These are phyloP conservation scores for Sarcophilus harrisii DNA, from an alignment of 2,797 vertebrate species.

Conservation along the genomic window DNA sequence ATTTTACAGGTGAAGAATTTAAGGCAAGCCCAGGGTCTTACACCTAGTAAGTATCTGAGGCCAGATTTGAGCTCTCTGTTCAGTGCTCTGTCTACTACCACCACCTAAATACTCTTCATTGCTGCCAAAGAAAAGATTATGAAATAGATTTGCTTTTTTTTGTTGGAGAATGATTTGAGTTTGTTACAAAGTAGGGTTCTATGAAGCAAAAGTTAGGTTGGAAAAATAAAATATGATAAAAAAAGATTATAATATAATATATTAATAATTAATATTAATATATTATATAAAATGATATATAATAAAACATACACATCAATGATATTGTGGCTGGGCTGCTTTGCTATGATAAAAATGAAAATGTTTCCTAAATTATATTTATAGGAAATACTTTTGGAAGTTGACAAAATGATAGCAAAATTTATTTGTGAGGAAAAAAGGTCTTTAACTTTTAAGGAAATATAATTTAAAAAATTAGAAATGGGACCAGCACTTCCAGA, in stretches of 20 bases:
- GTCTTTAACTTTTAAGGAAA: background rate
- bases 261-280: too few relatives aligned
- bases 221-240: background rate
- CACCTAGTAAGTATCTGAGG: too few relatives aligned
- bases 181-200: background rate
- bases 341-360: background rate
- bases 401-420: background rate
- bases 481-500: background rate
- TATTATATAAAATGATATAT: too few relatives aligned
- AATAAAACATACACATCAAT: background rate
- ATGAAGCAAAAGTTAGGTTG: background rate
- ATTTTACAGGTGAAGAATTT: too few relatives aligned
- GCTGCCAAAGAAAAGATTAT: background rate
- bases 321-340: background rate
- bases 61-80: too few relatives aligned
- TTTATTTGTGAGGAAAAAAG: background rate
- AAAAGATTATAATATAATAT: too few relatives aligned
- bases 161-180: background rate
- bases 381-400: background rate
- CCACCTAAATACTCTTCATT: background rate
- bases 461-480: background rate
- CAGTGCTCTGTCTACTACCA: background rate
- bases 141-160: background rate
- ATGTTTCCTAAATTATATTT: background rate
- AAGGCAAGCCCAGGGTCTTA: too few relatives aligned